Base-by-base conservation (phyloP, 2,797 vertebrate genomes). In the Hydrolagus colliei region DNA sequence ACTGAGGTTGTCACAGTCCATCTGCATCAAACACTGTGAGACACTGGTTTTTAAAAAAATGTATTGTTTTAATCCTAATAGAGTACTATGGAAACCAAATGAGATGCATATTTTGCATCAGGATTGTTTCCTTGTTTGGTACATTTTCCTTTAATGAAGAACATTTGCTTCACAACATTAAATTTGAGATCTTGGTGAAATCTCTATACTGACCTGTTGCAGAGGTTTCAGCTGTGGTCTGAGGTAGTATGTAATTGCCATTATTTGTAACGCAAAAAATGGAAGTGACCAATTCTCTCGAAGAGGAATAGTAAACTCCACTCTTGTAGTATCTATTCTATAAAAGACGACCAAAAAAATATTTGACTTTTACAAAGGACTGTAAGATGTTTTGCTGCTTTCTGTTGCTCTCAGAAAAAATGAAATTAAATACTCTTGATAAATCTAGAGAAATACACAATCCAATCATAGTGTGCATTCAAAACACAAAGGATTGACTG, bases 241-340 rank as follows among this genome's bases (percentile, higher is more conserved):
- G 73, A 99, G 92, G 73, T 96, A 96, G 88, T 95, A 97, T 0
- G 96, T 97, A 91, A 98, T 94, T 9, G 95, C 93, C 14, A 96
- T 92, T 86, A 97, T 94, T 90, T 99, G 97, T 88, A 98, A 92
- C 0, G 97, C 97, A 76, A 99, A 94, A 92, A 99, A 98, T 0
- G 97, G 98, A 86, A 99, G 88, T 0, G 97, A 97, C 97, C 98
- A 99, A 90, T 98, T 99, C 93, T 99, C 98, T 90, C 97, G 94
- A 86, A 99, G 93, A 1, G 98, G 97, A 91, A 99, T 96, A 89
- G 97, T 99, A 90, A 99, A 99, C 91, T 99, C 97, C 73, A 98
- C 97, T 77, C 98, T 95, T 71, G 97, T 99, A 7, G 97, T 98
- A 87, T 99, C 98, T 73, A 97, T 89, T 92, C 98, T 99, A 93